Base-by-base conservation (phyloP, 2,888 invertebrate species). In the Coenonympha arcania region DNA sequence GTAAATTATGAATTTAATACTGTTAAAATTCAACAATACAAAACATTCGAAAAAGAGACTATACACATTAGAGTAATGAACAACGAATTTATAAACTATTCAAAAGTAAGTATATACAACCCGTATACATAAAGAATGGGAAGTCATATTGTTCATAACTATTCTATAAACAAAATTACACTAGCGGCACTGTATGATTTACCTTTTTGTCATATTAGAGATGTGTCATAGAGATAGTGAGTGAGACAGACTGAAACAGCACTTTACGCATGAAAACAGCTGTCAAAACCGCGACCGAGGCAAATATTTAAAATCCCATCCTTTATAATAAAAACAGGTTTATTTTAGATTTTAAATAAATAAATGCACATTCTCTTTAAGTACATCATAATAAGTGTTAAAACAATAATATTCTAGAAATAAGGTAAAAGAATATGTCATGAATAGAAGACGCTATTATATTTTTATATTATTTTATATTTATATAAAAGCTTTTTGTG, bases 11-110 rank as follows among this genome's bases (percentile, higher is more conserved):
- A 71, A 76, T 82, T 80, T 82, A 85, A 81, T 85, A 80, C 82
- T 79, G 83, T 84, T 84, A 85, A 84, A 78, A 76, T 79, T 84
- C 82, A 85, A 84, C 85, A 85, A 84, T 81, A 80, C 66, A 76
- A 76, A 83, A 83, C 73, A 63, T 73, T 77, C 66, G 71, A 68
- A 67, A 76, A 74, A 75, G 64, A 76, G 62, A 69, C 69, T 81
- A 72, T 83, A 73, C 73, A 80, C 73, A 74, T 62, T 64, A 48
- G 60, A 59, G 67, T 34, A 66, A 68, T 69, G 68, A 75, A 72
- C 65, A 73, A 75, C 71, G 59, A 65, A 61, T 59, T 51, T 55
- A 63, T 65, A 58, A 65, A 61, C 48, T 61, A 63, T 58, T 56
- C 54, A 52, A 50, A 58, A 52, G 15, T 28, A 55, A 57, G 50